Conservation (phyloP, 1,140 invertebrate species). For the Onthophagus taurus region DNA sequence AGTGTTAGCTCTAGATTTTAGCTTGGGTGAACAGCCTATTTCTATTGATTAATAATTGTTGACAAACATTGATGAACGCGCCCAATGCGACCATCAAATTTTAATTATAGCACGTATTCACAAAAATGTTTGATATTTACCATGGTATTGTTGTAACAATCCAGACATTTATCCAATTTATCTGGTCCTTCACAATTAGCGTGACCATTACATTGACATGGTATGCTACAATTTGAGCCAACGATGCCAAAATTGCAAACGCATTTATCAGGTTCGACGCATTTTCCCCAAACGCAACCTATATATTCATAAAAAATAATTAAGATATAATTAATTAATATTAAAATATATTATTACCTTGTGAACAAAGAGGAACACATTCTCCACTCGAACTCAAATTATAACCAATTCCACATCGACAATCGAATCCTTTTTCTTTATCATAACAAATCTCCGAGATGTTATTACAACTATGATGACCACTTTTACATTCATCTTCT, state of each 20-base stretch:
- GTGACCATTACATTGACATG: conserved; percentile 92
- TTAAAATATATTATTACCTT: conserved; percentile 34
- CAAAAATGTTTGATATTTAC: conserved; percentile 34
- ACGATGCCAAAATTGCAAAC: conserved; percentile 92
- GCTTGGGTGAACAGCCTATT: too few relatives aligned
- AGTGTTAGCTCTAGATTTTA: too few relatives aligned
- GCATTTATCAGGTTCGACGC: conserved; percentile 76
- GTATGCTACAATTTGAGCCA: conserved; percentile 84
- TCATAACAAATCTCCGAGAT: conserved; percentile 80
- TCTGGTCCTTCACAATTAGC: conserved; percentile 82
- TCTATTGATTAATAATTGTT: too few relatives aligned
- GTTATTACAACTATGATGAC: conserved; percentile 81
- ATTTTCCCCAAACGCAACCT: conserved; percentile 82
- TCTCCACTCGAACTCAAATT: conserved; percentile 43
- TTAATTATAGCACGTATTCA: neutral
- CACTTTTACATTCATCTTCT: conserved; percentile 89
- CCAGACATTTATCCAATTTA: conserved; percentile 67
- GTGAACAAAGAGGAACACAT: conserved; percentile 76
- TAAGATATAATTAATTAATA: neutral
- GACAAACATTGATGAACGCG: too few relatives aligned
- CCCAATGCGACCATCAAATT: too few relatives aligned
- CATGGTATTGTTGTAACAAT: conserved; percentile 90
- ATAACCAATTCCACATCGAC: conserved; percentile 78
- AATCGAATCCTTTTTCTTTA: conserved; percentile 61
- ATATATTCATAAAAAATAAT: neutral